These are phyloP conservation scores for Tuta absoluta DNA, from an alignment of 2,888 invertebrate genomes.

Conservation along the genomic window DNA sequence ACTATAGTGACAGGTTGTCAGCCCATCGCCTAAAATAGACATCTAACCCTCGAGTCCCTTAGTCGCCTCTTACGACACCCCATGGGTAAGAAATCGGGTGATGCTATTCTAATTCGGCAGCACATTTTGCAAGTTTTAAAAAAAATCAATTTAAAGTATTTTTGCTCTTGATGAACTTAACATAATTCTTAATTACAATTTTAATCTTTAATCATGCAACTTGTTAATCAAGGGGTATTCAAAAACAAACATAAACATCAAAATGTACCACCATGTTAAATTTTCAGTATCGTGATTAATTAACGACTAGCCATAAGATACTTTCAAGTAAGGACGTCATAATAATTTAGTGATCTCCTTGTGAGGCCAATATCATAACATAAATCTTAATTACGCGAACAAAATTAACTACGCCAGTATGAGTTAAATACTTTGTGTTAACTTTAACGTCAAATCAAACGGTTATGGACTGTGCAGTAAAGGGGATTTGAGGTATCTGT, in stretches of 20 bases:
- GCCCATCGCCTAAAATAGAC: too few species aligned
- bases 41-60: too few species aligned
- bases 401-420: neutral
- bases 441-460: neutral
- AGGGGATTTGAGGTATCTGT: too few species aligned
- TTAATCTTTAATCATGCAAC: neutral
- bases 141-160: too few species aligned
- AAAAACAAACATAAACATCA: neutral
- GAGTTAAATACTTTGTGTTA: neutral
- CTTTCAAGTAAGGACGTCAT: neutral
- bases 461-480: neutral
- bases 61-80: too few species aligned
- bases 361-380: slow-evolving; percentile 6
- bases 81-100: too few species aligned
- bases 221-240: neutral
- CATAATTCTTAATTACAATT: neutral
- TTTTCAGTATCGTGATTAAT: neutral
- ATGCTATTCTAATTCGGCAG: too few species aligned
- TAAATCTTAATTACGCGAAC: slow-evolving; percentile 4
- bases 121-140: too few species aligned
- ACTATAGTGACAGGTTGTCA: too few species aligned
- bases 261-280: neutral
- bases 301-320: neutral
- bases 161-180: too few species aligned
- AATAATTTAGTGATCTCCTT: slow-evolving; percentile 1